Base-by-base conservation (phyloP, 92 coral and sea anemone genomes). In the Isaurus tuberculatus region DNA sequence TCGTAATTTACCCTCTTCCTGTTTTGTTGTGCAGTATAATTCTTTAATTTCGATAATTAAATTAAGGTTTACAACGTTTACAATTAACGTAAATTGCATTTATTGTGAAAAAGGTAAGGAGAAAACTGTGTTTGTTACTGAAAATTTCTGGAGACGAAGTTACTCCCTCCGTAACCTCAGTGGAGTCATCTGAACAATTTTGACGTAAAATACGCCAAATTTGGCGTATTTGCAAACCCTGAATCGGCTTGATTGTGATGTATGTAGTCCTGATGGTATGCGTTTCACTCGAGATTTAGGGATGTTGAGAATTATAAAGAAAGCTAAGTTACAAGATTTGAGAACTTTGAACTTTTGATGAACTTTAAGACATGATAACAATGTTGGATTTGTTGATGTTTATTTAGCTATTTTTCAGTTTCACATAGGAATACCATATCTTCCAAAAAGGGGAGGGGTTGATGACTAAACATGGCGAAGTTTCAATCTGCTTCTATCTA, bases 121-220 rank as follows among this genome's bases (percentile, higher is more conserved):
- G n/a, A 82, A 69, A 75, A 75, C 81, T 75, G 64, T 75, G 81
- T 82, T 82, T 82, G 79, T 33, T 49, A 82, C 53, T 43, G 70
- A 68, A 69, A 82, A 82, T 68, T 82, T 82, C 86, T 82, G 79
- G 79, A 65, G 86, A 46, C 79, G 49, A 82, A 82, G 86, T 82
- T 69, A 82, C 79, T 82, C 79, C 78, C 67, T 68, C 75, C 65
- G 85, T 65, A 80, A 80, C 66, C 81, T 51, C 81, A 75, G 67
- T 75, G 81, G 81, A 75, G 82, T 51, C 82, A 75, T 75, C 65
- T 23, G 81, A 75, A 75, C 81, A 75, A 75, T 75, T 75, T 75
- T 75, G 70, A 65, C 70, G 70, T 65, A 65, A 65, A 65, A 65
- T 65, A 65, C 70, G 70, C 70, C 70, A 65, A 65, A 65, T 65